Evolutionary conservation across 1,140 invertebrate species (phyloP).

Genomic region (Drosophila parabipectinata): DNA sequence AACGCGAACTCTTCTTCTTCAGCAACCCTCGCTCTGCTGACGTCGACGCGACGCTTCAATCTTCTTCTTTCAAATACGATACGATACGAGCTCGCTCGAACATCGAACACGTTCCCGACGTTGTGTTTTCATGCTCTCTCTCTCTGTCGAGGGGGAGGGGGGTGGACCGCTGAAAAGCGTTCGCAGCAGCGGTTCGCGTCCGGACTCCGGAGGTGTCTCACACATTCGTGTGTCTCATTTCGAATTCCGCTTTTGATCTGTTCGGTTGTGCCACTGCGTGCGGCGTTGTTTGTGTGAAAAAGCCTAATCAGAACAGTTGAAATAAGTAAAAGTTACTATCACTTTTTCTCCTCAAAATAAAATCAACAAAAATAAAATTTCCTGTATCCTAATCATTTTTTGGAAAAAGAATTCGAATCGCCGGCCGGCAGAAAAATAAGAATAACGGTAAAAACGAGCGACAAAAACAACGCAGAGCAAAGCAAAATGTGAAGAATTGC

Average conservation of each 20-base stretch:
- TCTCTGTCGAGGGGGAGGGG: neutral
- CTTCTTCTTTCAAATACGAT: neutral
- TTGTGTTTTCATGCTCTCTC: neutral
- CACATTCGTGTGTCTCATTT: slow-evolving; percentile 22
- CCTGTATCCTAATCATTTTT: no score
- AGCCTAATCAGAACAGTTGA: neutral
- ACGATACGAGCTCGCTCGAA: neutral
- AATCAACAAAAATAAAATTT: no score
- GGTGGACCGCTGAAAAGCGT: neutral
- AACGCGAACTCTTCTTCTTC: neutral
- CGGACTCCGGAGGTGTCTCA: no score
- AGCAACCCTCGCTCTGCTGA: neutral
- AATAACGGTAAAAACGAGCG: slow-evolving; percentile 25
- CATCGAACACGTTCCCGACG: neutral
- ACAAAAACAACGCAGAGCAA: slow-evolving; percentile 5
- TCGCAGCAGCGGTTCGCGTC: neutral
- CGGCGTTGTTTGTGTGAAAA: slow-evolving; percentile 25
- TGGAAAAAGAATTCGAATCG: slow-evolving; percentile 19
- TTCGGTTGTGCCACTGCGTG: slow-evolving; percentile 63
- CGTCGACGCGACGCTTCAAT: neutral
- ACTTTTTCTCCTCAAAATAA: neutral
- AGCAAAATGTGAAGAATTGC: slow-evolving; percentile 51
- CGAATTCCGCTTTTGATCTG: slow-evolving; percentile 69
- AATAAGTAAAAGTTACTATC: neutral
- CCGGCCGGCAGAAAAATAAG: slow-evolving; percentile 30